A percentile compares a stretch with the other conserved stretches of the same genome.
phyloP scores from a whole-genome alignment of 2,113 vertebrate genomes.

The Salvelinus alpinus region DNA sequence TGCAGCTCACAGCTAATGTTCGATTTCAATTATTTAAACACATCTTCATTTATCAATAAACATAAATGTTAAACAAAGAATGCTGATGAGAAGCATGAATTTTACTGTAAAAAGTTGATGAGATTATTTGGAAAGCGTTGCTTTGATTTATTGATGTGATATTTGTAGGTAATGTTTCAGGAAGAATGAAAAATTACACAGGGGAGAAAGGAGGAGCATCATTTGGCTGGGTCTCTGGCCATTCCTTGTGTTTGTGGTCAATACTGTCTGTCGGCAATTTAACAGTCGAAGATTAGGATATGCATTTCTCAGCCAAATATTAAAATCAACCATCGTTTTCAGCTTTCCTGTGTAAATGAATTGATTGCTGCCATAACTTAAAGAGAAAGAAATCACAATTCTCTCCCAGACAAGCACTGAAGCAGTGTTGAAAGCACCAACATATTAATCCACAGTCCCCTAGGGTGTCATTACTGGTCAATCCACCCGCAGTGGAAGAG shows the following conservation, averaged over 20 bases:
- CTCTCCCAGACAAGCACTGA: slow-evolving; percentile 52
- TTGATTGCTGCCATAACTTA: slow-evolving; percentile 31
- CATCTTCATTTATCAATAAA: slow-evolving; percentile 99
- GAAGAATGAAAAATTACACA: slow-evolving; percentile 32
- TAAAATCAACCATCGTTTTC: slow-evolving; percentile 40
- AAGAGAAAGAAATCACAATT: slow-evolving; percentile 41
- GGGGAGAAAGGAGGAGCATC: not conserved
- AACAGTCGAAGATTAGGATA: slow-evolving; percentile 32
- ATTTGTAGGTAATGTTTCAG: slow-evolving; percentile 54
- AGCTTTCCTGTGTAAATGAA: slow-evolving; percentile 41
- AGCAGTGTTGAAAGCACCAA: slow-evolving; percentile 58
- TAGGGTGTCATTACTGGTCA: slow-evolving; percentile 68
- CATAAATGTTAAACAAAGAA: slow-evolving; percentile 99
- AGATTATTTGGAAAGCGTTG: slow-evolving; percentile 86
- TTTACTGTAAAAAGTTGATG: slow-evolving; percentile 92
- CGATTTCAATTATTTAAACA: slow-evolving; percentile 99
- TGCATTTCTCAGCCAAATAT: slow-evolving; percentile 21
- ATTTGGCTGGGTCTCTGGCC: not conserved
- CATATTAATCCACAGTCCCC: slow-evolving; percentile 59
- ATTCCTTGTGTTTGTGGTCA: slow-evolving; percentile 52
- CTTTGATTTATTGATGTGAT: slow-evolving; percentile 80
- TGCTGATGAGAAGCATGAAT: slow-evolving; percentile 97
- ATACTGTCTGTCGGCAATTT: slow-evolving; percentile 48
- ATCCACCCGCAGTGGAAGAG: slow-evolving; percentile 68
- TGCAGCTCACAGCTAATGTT: slow-evolving; percentile 98